These are phyloP conservation scores for Lepus townsendii DNA, from an alignment of 2,797 vertebrate genomes.

Conservation along the genomic window DNA sequence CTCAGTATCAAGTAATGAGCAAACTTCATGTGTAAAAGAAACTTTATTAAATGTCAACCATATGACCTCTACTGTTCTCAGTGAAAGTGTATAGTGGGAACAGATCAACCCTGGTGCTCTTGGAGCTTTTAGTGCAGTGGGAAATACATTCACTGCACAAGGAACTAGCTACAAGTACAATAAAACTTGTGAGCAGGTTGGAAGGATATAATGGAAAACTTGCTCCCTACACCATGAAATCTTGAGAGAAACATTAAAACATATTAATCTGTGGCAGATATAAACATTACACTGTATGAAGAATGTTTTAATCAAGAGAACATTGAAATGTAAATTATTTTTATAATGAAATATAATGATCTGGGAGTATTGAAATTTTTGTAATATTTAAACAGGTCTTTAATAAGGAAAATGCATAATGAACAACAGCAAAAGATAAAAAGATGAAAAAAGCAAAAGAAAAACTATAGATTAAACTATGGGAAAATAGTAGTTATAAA, in stretches of 20 bases:
- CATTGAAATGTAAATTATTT: conserved; percentile 6
- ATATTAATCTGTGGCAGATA: neutral
- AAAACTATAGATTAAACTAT: neutral
- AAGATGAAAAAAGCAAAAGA: neutral
- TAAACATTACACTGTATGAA: neutral
- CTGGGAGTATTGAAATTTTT: neutral
- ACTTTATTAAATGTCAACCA: neutral
- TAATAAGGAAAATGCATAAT: neutral
- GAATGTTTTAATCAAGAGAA: neutral
- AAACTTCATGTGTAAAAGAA: conserved; percentile 31
- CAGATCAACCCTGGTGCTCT: too few species aligned
- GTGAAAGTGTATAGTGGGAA: neutral
- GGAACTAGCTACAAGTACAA: neutral
- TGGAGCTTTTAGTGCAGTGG: fast-evolving
- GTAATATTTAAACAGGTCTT: neutral
- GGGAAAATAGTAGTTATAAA: neutral
- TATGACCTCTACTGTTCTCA: neutral
- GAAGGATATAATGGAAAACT: neutral
- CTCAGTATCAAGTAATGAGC: conserved; percentile 41
- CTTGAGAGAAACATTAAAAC: neutral
- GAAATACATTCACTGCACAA: neutral
- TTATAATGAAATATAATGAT: neutral
- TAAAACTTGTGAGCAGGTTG: neutral
- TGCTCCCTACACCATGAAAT: neutral
- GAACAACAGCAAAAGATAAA: neutral